These are phyloP conservation scores for Empis stercorea DNA, from an alignment of 2,888 invertebrate genomes.

Conservation along the genomic window DNA sequence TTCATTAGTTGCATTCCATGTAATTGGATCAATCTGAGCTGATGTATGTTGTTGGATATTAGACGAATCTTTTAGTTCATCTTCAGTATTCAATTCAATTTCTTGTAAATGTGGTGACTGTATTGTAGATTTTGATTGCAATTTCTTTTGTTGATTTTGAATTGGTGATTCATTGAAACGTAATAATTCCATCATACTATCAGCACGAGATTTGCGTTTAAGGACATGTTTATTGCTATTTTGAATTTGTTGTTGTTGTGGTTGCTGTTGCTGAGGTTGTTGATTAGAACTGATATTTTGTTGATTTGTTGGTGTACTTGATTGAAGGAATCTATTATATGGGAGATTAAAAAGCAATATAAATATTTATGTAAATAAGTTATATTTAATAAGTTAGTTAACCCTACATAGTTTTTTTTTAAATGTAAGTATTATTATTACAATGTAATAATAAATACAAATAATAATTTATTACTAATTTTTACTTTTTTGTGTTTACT, in stretches of 20 bases:
- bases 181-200: constrained; percentile 29
- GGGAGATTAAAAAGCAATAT: no score
- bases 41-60: constrained; percentile 11
- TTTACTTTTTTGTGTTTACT: neutral
- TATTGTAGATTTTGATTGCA: neutral
- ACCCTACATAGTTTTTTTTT: no score
- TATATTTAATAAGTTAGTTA: no score
- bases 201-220: constrained; percentile 26
- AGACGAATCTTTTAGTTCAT: constrained; percentile 7
- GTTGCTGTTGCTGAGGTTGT: neutral
- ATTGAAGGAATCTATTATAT: neutral
- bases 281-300: constrained; percentile 9
- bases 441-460: no score
- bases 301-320: constrained; percentile 7
- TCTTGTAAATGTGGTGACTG: constrained; percentile 11
- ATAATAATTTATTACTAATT: no score
- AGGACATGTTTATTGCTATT: constrained; percentile 17
- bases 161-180: constrained; percentile 16
- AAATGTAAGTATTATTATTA: no score
- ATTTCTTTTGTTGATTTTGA: neutral
- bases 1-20: constrained; percentile 21
- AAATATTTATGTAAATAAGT: no score
- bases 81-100: neutral
- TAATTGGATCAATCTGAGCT: constrained; percentile 21
- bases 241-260: neutral